phyloP scores from a whole-genome alignment of 2,797 vertebrate genomes.

The Siniperca undulata region DNA sequence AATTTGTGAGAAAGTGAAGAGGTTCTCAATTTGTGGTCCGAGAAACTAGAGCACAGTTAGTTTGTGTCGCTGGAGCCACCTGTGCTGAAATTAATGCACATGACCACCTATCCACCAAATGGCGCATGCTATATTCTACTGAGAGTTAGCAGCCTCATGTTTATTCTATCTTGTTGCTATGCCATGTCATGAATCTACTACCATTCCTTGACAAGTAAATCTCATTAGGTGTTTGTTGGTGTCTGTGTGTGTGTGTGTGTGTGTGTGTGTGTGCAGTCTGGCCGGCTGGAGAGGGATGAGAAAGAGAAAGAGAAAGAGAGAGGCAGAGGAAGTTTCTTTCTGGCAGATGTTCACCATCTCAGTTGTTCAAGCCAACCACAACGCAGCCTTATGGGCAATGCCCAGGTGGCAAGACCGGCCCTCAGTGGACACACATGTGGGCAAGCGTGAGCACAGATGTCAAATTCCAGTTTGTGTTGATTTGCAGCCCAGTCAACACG shows the following conservation, averaged over 20 bases:
- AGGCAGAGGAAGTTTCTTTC: slow-evolving; percentile 22
- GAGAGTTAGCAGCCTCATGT: slow-evolving; percentile 59
- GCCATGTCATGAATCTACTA: slow-evolving; percentile 68
- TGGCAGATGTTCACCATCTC: slow-evolving; percentile 63
- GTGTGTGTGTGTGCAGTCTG: slow-evolving; percentile 32
- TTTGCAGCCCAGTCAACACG: neutral
- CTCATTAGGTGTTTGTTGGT: slow-evolving; percentile 66
- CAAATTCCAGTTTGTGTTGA: slow-evolving; percentile 34
- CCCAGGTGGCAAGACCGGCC: slow-evolving; percentile 39
- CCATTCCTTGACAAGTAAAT: slow-evolving; percentile 61
- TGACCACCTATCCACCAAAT: slow-evolving; percentile 51
- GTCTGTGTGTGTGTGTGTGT: slow-evolving; percentile 21
- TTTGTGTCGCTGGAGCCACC: slow-evolving; percentile 36
- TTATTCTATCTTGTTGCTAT: slow-evolving; percentile 48
- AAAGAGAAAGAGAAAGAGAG: slow-evolving; percentile 23
- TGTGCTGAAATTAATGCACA: slow-evolving; percentile 46
- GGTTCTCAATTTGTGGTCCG: slow-evolving; percentile 28
- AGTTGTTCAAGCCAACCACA: slow-evolving; percentile 28
- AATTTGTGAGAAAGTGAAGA: slow-evolving; percentile 42
- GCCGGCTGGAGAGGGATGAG: slow-evolving; percentile 48
- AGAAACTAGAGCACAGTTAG: slow-evolving; percentile 21
- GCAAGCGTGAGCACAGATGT: slow-evolving; percentile 28
- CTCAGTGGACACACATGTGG: slow-evolving; percentile 19
- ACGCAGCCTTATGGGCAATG: slow-evolving; percentile 42
- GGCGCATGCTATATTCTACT: slow-evolving; percentile 37